Percentiles rank a stretch among this genome's conserved stretches.
These are phyloP conservation scores for Poeciliopsis retropinna DNA, from an alignment of 2,113 vertebrate genomes.

Conservation along the genomic window DNA sequence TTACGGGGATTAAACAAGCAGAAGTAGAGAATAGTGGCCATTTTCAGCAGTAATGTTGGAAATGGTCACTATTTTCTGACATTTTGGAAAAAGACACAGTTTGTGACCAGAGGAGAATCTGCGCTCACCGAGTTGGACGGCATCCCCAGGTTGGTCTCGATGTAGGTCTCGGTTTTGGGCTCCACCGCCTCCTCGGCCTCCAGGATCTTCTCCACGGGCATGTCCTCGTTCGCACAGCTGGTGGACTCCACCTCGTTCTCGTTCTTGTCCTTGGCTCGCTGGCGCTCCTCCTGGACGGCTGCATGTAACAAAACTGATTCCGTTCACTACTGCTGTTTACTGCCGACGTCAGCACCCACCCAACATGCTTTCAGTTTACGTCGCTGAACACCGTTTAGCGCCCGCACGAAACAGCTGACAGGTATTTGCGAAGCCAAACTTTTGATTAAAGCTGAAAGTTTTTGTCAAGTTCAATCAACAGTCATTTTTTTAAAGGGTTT, in stretches of 20 bases:
- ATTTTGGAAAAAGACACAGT: neutral
- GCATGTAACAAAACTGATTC: slow-evolving; percentile 74
- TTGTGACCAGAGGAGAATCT: neutral
- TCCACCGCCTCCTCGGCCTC: slow-evolving; percentile 96
- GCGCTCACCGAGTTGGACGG: slow-evolving; percentile 92
- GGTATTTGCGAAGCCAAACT: neutral
- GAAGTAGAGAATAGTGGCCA: neutral
- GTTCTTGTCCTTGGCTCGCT: slow-evolving; percentile 92
- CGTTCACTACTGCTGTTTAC: slow-evolving; percentile 79
- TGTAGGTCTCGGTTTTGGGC: slow-evolving; percentile 97
- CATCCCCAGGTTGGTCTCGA: slow-evolving; percentile 91
- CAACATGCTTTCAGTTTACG: neutral
- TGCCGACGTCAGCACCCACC: slow-evolving; percentile 11
- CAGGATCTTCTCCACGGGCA: slow-evolving; percentile 98
- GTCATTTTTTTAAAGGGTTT: slow-evolving; percentile 17
- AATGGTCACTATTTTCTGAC: neutral
- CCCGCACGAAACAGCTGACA: no score
- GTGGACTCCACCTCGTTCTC: slow-evolving; percentile 95
- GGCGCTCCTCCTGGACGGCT: slow-evolving; percentile 98
- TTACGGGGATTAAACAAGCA: neutral
- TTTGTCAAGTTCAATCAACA: slow-evolving; percentile 29
- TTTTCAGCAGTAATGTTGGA: slow-evolving; percentile 9
- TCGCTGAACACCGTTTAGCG: no score
- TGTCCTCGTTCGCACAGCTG: slow-evolving; percentile 94
- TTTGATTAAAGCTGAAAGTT: neutral